Conservation (phyloP, 2,888 invertebrate genomes). For the Gari tellinella region DNA sequence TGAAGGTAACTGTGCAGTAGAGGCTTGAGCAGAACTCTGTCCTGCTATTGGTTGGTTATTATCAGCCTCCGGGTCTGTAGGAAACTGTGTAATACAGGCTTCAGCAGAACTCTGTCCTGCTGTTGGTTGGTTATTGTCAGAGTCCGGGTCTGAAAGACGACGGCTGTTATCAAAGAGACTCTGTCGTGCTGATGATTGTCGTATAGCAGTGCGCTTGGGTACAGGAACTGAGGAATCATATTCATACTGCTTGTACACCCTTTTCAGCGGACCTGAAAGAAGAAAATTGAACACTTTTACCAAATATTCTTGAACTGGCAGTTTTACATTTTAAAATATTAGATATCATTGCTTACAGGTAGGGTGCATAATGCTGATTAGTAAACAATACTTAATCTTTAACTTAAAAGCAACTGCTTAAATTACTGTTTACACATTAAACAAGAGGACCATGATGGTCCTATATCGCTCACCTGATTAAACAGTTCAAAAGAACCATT, state of each 20-base stretch:
- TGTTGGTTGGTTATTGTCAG: constrained; percentile 5
- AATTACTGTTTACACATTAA: no score
- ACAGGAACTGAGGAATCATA: constrained; percentile 23
- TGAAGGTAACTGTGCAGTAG: constrained; percentile 5
- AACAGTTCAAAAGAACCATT: no score
- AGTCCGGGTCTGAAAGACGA: constrained; percentile 15
- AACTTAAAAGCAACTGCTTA: no score
- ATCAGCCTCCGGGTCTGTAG: not conserved
- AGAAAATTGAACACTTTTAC: not conserved
- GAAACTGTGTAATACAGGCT: constrained; percentile 7
- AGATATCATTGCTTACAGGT: no score
- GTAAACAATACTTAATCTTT: no score
- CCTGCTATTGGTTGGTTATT: constrained; percentile 6
- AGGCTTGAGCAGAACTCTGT: constrained; percentile 5
- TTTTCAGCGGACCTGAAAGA: constrained; percentile 37
- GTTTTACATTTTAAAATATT: not conserved
- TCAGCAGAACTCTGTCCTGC: constrained; percentile 1
- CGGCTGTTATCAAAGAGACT: constrained; percentile 1
- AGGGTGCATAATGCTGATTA: no score
- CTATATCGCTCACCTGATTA: no score
- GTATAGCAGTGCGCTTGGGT: constrained; percentile 19
- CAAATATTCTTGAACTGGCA: not conserved
- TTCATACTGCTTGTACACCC: constrained; percentile 30
- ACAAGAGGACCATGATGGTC: no score
- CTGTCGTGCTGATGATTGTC: constrained; percentile 9